Percentiles rank a stretch among this genome's conserved stretches.
Conservation (phyloP, 1,140 invertebrate genomes). For the Anthonomus grandis region DNA sequence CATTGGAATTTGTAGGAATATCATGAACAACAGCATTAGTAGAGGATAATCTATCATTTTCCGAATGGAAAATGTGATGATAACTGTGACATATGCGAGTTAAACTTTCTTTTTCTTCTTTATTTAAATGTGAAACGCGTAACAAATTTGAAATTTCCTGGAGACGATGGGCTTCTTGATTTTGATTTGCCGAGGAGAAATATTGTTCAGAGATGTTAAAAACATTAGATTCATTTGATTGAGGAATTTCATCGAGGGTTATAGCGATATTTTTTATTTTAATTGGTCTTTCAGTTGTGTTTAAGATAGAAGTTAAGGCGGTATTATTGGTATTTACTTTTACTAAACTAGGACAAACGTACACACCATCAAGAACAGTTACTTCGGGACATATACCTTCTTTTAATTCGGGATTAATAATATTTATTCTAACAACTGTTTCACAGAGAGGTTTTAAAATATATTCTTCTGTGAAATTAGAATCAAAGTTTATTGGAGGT, state of each 20-base stretch:
- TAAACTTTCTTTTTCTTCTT: constrained; percentile 1
- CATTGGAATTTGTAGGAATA: constrained; percentile 10
- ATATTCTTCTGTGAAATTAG: background rate
- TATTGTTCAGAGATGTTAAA: background rate
- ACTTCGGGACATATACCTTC: constrained; percentile 2
- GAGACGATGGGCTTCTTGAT: background rate
- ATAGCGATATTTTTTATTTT: background rate
- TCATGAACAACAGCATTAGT: constrained; percentile 14
- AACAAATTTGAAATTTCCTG: background rate
- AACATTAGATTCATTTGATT: background rate
- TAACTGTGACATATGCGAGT: background rate
- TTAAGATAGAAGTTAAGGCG: background rate
- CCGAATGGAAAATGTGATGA: constrained; percentile 19
- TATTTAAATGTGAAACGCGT: background rate
- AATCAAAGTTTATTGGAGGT: background rate
- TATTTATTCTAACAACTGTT: constrained; percentile 1
- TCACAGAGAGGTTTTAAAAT: background rate
- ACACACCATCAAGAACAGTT: background rate
- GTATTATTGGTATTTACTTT: background rate
- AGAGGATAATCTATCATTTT: constrained; percentile 3
- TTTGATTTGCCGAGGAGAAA: background rate
- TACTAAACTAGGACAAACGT: background rate
- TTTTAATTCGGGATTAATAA: background rate
- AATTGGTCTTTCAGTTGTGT: constrained; percentile 5
- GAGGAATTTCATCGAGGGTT: background rate